Conservation (phyloP, 2,797 vertebrate genomes). For the Pseudochirops cupreus region DNA sequence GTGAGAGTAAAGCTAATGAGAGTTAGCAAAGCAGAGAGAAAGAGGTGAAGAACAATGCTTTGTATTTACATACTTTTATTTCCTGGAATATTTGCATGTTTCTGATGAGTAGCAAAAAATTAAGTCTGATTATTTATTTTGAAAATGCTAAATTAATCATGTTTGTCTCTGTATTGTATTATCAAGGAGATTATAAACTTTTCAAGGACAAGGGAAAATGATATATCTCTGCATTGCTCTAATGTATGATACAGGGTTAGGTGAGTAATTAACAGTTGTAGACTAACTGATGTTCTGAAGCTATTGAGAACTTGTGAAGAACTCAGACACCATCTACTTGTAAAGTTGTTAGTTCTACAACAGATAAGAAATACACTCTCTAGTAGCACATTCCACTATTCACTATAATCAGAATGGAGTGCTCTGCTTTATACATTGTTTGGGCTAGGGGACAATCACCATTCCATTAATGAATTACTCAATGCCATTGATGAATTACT, state of each 20-base stretch:
- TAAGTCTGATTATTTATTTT: background rate
- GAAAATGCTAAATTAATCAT: background rate
- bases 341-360: background rate
- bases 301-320: background rate
- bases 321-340: background rate
- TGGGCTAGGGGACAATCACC: background rate
- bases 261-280: background rate
- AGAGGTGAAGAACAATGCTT: background rate
- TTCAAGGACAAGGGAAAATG: background rate
- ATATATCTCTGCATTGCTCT: background rate
- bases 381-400: background rate
- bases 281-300: background rate
- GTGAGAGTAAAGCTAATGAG: background rate
- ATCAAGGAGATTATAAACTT: background rate
- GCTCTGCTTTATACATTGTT: background rate
- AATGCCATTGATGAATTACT: background rate
- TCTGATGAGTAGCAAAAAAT: background rate
- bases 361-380: background rate
- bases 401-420: background rate
- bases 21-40: background rate
- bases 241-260: background rate
- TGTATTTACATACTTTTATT: background rate
- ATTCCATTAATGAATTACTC: too few relatives aligned
- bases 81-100: background rate
- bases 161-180: background rate